A percentile compares a stretch with the other conserved stretches of the same genome.
Conservation (phyloP, 1,140 invertebrate species). For the Paralvinella palmiformis region DNA sequence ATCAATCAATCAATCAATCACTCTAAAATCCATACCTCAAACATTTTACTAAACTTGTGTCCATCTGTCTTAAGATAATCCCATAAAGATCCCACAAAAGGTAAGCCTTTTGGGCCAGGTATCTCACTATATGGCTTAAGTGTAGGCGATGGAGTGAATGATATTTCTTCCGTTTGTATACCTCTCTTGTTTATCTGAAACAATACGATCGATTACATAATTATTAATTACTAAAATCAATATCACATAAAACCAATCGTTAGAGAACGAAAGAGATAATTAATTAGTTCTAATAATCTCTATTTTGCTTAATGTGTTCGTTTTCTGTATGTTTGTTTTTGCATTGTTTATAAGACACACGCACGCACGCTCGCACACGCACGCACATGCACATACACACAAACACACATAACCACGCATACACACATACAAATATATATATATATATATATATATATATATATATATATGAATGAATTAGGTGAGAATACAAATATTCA, state of each 20-base stretch:
- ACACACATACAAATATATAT: not conserved
- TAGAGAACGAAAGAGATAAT: not conserved
- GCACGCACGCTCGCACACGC: constrained; percentile 3
- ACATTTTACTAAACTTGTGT: constrained; percentile 44
- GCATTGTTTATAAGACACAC: not conserved
- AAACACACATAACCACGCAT: not conserved
- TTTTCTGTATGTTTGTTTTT: not conserved
- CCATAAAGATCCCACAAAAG: constrained; percentile 41
- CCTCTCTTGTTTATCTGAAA: no score
- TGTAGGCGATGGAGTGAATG: not conserved
- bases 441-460: not conserved
- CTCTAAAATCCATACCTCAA: constrained; percentile 42
- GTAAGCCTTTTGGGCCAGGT: constrained; percentile 45
- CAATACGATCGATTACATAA: no score
- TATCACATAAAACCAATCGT: not conserved
- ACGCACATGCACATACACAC: constrained; percentile 39
- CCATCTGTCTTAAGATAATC: constrained; percentile 48
- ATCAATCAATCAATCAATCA: no score
- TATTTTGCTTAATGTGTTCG: not conserved
- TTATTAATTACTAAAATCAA: not conserved
- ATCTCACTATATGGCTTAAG: constrained; percentile 34
- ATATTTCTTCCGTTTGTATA: no score
- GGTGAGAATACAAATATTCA: not conserved
- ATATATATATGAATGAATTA: not conserved
- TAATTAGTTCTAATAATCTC: not conserved